Base-by-base conservation (phyloP, 1,140 invertebrate species). In the Drosophila varians region DNA sequence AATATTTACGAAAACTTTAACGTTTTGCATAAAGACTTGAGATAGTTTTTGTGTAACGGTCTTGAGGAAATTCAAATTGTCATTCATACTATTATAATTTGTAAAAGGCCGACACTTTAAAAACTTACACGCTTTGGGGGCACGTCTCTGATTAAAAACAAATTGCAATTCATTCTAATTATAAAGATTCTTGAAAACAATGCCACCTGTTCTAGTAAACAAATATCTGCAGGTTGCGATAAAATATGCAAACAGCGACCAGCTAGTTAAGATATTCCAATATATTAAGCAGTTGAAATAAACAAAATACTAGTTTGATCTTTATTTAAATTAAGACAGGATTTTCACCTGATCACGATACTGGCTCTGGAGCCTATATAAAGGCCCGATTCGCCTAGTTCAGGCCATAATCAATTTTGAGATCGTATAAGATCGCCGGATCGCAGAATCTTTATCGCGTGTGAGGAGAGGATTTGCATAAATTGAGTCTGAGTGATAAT, bases 271-370 rank as follows among this genome's bases (percentile, higher is more conserved):
- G 45, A 65, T 74, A 74, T 74, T 65, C 60, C 38, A 34, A 77
- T 42, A 25, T 51, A 71, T 70, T 70, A 56, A 70, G 60, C 68
- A 74, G 25, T 68, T 64, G 64, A 62, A 64, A 90, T 79, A 90
- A 90, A 90, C 89, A 90, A 88, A 89, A 90, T 90, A 90, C 89
- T 83, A 83, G 89, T 90, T 90, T 90, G 82, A 42, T 77, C 54
- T 72, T 70, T 90, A 90, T 90, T 90, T 71, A 88, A 90, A 88
- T 88, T 64, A 77, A 56, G 72, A 75, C 84, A 89, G 75, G 84
- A 89, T 88, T 88, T 88, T 76, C 72, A 88, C 56, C 73, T 79
- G 78, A 79, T 69, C 70, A 52, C 40, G 18, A 46, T 42, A 4
- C n/a, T 38, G 16, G 12, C 14, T 28, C 43, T 48, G 53, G 31